A percentile compares a stretch with the other conserved stretches of the same genome.
Evolutionary conservation across 1,140 invertebrate species (phyloP).

Genomic region (Grapholita molesta): DNA sequence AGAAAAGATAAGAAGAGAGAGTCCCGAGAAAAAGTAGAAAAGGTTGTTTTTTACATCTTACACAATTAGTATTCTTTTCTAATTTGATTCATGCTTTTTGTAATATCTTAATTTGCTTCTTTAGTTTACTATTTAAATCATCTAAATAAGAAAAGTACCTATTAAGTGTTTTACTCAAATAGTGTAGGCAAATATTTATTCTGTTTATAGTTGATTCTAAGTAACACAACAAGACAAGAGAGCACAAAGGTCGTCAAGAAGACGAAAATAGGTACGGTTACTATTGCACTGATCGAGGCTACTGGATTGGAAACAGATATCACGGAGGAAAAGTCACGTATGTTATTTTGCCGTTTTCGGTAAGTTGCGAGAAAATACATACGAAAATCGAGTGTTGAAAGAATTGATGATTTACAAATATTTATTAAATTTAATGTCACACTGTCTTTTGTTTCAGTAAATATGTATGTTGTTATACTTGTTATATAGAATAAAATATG

Average conservation of each 20-base stretch:
- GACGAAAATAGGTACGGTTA: conserved; percentile 54
- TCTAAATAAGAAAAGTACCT: too few species aligned
- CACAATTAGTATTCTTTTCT: too few species aligned
- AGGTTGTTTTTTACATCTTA: too few species aligned
- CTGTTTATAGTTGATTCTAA: conserved; percentile 56
- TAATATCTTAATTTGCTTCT: too few species aligned
- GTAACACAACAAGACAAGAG: conserved; percentile 50
- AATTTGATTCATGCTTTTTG: too few species aligned
- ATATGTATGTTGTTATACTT: too few species aligned
- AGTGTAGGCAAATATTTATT: conserved; percentile 8
- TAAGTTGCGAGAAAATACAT: conserved; percentile 19
- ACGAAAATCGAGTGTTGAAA: not conserved
- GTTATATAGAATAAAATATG: not conserved
- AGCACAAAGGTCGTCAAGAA: conserved; percentile 36
- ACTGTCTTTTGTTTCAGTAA: not conserved
- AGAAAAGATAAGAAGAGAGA: conserved; percentile 41
- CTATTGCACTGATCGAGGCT: conserved; percentile 60
- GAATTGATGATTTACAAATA: not conserved
- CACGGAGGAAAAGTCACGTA: conserved; percentile 45
- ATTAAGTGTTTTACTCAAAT: too few species aligned
- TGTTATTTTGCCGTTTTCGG: conserved; percentile 53
- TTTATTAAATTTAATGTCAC: not conserved
- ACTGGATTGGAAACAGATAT: conserved; percentile 42
- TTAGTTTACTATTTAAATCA: too few species aligned
- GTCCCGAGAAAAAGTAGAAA: conserved; percentile 48